Evolutionary conservation across 2,797 vertebrate genomes (phyloP), one percentile per base, ranked within the genome.

Genomic region (Lithobates pipiens): DNA sequence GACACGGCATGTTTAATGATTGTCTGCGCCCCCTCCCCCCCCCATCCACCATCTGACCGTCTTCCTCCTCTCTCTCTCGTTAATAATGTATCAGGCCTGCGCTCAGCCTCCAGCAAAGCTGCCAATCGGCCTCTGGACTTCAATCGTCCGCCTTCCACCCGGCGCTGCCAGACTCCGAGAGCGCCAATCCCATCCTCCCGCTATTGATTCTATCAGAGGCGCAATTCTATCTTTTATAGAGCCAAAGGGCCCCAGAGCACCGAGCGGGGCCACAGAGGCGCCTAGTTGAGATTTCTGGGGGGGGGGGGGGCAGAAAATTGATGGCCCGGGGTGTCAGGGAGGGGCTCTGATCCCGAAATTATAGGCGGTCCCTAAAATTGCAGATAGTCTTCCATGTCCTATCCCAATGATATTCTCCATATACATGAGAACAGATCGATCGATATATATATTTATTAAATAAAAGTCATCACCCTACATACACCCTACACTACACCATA

Each of bases 51-150:
- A 67, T 29, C 74, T 70, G 25, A 65, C 18, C 73, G 57, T 29
- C 67, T 63, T 65, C 27, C 61, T 46, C 57, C 77, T 71, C 67
- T 42, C 46, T 46, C 44, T 15, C 54, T 71, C 39, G 36, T 86
- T 74, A 86, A 83, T 83, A 78, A 86, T 86, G 80, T n/a, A 86
- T 32, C 29, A n/a, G 34, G 2, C 13, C 79, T 36, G 39, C 21
- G 13, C 76, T 78, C 68, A 18, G 78, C 78, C 85, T 63, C 65
- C 11, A 82, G 69, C 79, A 61, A 82, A 76, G 27, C 80, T 42
- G 10, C 4, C 16, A 36, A 16, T 54, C 61, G 74, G 76, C 75
- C 80, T 68, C 74, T 70, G 80, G 69, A 73, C 75, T 83, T 86
- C 85, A 86, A 86, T 27, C 7, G 18, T 9, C 21, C 77, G 5